Base-by-base conservation (phyloP, 2,888 invertebrate species). In the Hermodice carunculata region DNA sequence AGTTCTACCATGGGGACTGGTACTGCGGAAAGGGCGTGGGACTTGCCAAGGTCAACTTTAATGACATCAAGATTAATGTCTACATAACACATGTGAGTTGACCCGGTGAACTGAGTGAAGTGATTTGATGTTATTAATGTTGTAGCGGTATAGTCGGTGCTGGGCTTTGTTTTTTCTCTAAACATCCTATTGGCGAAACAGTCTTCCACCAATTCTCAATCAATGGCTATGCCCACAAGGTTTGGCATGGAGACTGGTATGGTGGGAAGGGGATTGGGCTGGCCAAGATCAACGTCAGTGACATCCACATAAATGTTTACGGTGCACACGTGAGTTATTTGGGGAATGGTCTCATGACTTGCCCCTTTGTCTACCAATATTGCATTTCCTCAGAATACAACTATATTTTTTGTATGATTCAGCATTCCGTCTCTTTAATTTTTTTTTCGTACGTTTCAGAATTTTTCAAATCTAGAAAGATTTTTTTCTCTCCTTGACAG, bases 181-280 rank as follows among this genome's bases (percentile, higher is more conserved):
- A 79, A 66, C 70, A 74, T 57, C 74, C 76, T 3, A 82, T 85
- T 24, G 46, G 92, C 77, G 93, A 94, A 82, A 92, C 94, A 0
- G 92, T 96, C 81, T 96, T 94, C 81, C 94, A 96, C 85, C 92
- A 93, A 73, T 99, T 96, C 93, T 91, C 95, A 24, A 89, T 99
- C 17, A 99, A 99, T 87, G 99, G 99, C 3, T 98, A 97, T 82
- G 93, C 96, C 51, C 94, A 97, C 87, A 94, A 95, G 87, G 88
- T 97, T 68, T 94, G 95, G 70, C 98, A 98, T 84, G 98, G 95
- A 0, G 98, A 99, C 86, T 99, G 98, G 98, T 98, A 96, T 86
- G 98, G 96, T 43, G 98, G 98, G 3, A 99, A 99, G 89, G 97
- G 85, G 19, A 75, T 81, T 22, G 88, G 87, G 1, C 71, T 87